Conservation (phyloP, 2,113 vertebrate species). For the Brienomyrus longianalis region DNA sequence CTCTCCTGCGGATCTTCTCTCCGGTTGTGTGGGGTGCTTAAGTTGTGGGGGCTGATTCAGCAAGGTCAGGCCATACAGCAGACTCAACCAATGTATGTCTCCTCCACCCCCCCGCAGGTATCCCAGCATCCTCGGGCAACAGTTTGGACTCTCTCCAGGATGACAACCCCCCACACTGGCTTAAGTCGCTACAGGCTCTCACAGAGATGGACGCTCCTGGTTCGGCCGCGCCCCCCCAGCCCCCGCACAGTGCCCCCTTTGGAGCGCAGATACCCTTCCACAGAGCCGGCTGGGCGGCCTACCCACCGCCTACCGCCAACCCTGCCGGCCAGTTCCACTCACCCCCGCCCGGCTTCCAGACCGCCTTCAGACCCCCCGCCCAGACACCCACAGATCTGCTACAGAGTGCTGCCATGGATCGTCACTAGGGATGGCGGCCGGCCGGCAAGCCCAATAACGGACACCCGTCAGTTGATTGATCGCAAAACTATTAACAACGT, state of each 20-base stretch:
- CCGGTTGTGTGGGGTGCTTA: background rate
- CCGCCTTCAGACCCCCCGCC: conserved; percentile 79
- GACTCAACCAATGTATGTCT: background rate
- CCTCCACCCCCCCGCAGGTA: conserved; percentile 52
- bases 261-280: conserved; percentile 79
- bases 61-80: background rate
- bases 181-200: conserved; percentile 85
- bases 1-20: background rate
- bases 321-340: conserved; percentile 74
- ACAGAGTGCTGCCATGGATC: conserved; percentile 84
- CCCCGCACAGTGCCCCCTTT: conserved; percentile 74
- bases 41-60: background rate
- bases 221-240: conserved; percentile 62
- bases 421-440: conserved; percentile 62
- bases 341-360: conserved; percentile 85
- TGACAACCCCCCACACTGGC: conserved; percentile 88
- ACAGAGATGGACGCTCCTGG: conserved; percentile 84
- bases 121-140: conserved; percentile 79
- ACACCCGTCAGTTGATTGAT: conserved; percentile 54
- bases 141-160: conserved; percentile 86
- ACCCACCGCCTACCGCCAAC: conserved; percentile 68
- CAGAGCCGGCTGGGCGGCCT: conserved; percentile 82
- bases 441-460: conserved; percentile 22
- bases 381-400: conserved; percentile 86
- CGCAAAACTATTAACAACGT: conserved; percentile 57